Base-by-base conservation (phyloP, 2,888 invertebrate genomes). In the Shargacucullia verbasci region DNA sequence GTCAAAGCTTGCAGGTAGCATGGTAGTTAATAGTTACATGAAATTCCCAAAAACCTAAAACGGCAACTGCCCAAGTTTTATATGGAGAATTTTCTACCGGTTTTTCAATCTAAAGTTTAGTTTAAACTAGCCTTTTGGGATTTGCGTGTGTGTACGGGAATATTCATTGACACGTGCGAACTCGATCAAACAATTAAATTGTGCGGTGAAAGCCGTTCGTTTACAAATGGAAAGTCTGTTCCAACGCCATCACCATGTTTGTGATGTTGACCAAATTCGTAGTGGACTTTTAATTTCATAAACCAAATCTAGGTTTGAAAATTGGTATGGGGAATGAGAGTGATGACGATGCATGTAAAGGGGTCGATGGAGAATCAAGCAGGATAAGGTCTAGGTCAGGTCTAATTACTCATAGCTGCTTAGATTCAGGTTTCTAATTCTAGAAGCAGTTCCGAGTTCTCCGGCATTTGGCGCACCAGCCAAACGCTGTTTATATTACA, bases 141-240 rank as follows among this genome's bases (percentile, higher is more conserved):
- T 41, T 41, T 29, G 12, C 0, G 8, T 31, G 1, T 29, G 12
- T 1, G 8, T 31, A 3, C 11, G 31, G 1, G 11, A 11, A 31
- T 31, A 31, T 31, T 11, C 31, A 10, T 31, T 9, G 35, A 27
- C 33, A 20, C 15, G 13, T 34, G 14, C 27, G 34, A 45, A 44
- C 13, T 61, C 10, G 14, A 29, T 29, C 2, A 35, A 25, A 54
- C 29, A 60, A 38, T 38, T 41, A n/a, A 31, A 38, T 39, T 39
- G 29, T 43, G 29, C 15, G 4, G 29, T 11, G 6, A 25, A 29
- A 59, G 10, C 31, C 20, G 4, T 2, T 20, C 4, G 25, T 29
- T 5, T 8, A 3, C 27, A 15, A 10, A 9, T 61, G 25, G 31
- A 34, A 34, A 39, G 43, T 43, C 12, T 38, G 20, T 35, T 8